Base-by-base conservation (phyloP, 1,140 invertebrate genomes). In the Zaprionus tsacasi region DNA sequence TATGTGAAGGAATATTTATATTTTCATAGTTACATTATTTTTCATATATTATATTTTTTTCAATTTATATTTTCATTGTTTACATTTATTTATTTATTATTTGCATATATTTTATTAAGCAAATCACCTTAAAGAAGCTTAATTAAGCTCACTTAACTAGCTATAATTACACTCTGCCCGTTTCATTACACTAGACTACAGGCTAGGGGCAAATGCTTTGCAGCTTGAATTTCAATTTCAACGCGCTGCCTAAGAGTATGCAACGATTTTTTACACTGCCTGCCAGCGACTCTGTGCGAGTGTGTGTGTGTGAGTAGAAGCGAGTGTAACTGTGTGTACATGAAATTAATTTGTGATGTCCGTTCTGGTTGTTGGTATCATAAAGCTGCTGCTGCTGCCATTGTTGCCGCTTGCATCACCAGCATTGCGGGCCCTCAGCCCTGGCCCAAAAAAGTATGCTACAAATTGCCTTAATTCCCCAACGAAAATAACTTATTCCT, bases 401-500 rank as follows among this genome's bases (percentile, higher is more conserved):
- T 48, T 64, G 40, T 38, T 64, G 68, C 70, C 63, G 40, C 60
- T 55, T 40, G 33, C 48, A 65, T 33, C 63, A 66, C 30, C 63
- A 35, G 64, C 67, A 59, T 12, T 73, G 69, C 45, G 64, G 50
- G 21, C 21, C 21, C 21, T 4, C 65, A 25, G 30, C 40, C 36
- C 21, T 38, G 65, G 66, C 71, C 67, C 59, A 79, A 72, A 81
- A 81, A 81, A 67, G 73, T 79, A 79, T 81, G 77, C 69, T 81
- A 79, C 79, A 79, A 81, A 81, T 79, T 81, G 79, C 60, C 74
- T 76, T 79, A 79, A 79, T 81, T 79, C 79, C 77, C 79, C 52
- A 65, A 72, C 73, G 73, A 61, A 76, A 76, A 81, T 77, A 79
- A 81, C 63, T 81, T 81, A 76, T 81, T 81, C 79, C 77, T 66